Percentiles rank a stretch among this genome's conserved stretches.
Conservation (phyloP, 2,888 invertebrate genomes). For the Clepsis dumicolana region DNA sequence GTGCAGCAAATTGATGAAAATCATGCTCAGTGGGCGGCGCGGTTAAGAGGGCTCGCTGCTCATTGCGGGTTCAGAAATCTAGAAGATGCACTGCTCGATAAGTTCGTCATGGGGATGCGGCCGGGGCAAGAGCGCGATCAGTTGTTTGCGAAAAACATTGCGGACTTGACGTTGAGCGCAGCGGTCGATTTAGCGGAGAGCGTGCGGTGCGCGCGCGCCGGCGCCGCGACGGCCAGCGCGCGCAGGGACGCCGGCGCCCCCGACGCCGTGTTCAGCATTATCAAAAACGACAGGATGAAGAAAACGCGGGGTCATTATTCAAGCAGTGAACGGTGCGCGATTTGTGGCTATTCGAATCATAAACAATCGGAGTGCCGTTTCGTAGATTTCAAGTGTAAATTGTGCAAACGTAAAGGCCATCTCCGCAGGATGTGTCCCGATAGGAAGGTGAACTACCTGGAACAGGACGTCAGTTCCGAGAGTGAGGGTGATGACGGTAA, state of each 20-base stretch:
- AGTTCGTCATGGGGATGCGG: constrained; percentile 37
- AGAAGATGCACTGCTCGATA: constrained; percentile 31
- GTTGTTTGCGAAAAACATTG: constrained; percentile 26
- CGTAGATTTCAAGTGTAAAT: neutral
- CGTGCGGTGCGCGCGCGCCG: constrained; percentile 1
- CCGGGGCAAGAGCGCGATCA: constrained; percentile 37
- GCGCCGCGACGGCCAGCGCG: neutral
- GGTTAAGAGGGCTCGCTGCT: constrained; percentile 35
- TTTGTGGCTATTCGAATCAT: neutral
- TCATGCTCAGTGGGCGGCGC: constrained; percentile 36
- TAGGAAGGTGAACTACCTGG: constrained; percentile 1
- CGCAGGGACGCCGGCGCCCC: neutral
- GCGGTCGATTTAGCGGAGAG: neutral
- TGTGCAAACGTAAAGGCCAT: constrained; percentile 8
- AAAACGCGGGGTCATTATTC: neutral
- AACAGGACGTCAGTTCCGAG: neutral
- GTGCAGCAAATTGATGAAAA: constrained; percentile 17
- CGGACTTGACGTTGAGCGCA: constrained; percentile 17
- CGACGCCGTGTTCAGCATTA: neutral
- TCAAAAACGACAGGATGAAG: neutral
- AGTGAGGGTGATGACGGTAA: constrained; percentile 9
- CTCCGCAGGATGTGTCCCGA: constrained; percentile 4
- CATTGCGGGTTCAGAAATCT: constrained; percentile 35
- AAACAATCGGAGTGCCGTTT: constrained; percentile 1
- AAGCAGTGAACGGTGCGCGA: neutral